phyloP scores from a whole-genome alignment of 2,113 vertebrate species.

The Silurus meridionalis region DNA sequence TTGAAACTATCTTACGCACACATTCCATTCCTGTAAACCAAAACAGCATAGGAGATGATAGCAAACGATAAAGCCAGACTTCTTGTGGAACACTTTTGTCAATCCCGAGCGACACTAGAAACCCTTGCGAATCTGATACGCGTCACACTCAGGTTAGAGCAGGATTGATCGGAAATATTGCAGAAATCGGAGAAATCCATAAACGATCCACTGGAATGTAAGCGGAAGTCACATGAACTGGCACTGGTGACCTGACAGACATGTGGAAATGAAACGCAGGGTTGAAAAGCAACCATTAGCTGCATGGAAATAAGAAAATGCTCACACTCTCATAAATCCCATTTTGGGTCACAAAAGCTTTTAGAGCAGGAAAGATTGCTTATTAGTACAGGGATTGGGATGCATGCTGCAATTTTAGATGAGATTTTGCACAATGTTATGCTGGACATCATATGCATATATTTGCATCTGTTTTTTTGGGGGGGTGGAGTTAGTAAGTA shows the following conservation, averaged over 20 bases:
- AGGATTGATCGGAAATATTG: background rate
- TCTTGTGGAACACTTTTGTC: background rate
- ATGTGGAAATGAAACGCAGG: background rate
- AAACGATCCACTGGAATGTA: background rate
- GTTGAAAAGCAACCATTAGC: background rate
- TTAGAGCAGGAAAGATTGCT: background rate
- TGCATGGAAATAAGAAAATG: background rate
- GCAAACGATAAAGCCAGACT: background rate
- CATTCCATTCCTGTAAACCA: background rate
- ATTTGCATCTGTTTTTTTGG: background rate
- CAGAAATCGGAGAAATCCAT: background rate
- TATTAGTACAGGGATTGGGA: background rate
- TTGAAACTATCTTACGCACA: no score
- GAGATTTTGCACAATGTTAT: background rate
- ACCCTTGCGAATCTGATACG: background rate
- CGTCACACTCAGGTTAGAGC: background rate
- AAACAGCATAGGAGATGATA: background rate
- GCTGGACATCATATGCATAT: background rate
- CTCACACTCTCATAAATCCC: background rate
- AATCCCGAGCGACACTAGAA: background rate
- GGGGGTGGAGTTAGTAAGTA: no score
- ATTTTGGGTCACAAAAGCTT: background rate
- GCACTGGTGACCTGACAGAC: background rate
- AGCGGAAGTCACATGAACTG: background rate
- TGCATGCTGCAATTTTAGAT: background rate